A percentile compares a stretch with the other conserved stretches of the same genome.
phyloP scores from a whole-genome alignment of 2,113 vertebrate genomes.

The Anhinga rufa region DNA sequence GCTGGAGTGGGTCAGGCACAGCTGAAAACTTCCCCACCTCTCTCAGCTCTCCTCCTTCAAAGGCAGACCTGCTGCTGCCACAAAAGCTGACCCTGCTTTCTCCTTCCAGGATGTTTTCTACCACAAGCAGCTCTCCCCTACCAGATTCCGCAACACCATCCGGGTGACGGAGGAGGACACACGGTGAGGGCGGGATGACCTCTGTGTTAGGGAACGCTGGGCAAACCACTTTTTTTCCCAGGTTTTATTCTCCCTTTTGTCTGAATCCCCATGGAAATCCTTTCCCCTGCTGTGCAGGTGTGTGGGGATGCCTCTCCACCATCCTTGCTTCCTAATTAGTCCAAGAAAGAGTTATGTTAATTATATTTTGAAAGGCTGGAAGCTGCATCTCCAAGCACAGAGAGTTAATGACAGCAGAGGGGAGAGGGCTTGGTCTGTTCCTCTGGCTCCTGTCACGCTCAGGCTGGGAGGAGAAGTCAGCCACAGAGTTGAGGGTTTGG shows the following conservation, averaged over 20 bases:
- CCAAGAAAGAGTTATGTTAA: neutral
- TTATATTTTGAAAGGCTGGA: neutral
- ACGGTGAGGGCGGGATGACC: slow-evolving; percentile 25
- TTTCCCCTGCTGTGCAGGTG: neutral
- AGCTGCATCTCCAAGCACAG: neutral
- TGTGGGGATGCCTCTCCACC: neutral
- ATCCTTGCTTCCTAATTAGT: neutral
- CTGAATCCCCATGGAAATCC: fast-evolving
- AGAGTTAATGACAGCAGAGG: neutral
- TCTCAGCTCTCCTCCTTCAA: neutral
- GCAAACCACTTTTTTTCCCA: fast-evolving
- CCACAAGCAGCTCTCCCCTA: slow-evolving; percentile 13
- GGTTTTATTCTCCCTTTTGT: neutral
- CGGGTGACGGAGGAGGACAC: slow-evolving; percentile 69
- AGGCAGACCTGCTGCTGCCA: neutral
- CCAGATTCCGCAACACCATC: slow-evolving; percentile 53
- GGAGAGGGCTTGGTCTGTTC: neutral
- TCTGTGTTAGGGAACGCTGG: neutral
- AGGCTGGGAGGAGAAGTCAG: neutral
- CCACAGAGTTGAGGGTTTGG: neutral
- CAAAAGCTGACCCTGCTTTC: neutral
- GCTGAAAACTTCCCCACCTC: neutral
- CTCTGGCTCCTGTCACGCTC: neutral
- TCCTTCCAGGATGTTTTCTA: slow-evolving; percentile 52
- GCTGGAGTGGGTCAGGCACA: neutral